Evolutionary conservation across 64 coral and sea anemone genomes (phyloP), one percentile per base, ranked within the genome.

Genomic region (Dendronephthya gigantea): DNA sequence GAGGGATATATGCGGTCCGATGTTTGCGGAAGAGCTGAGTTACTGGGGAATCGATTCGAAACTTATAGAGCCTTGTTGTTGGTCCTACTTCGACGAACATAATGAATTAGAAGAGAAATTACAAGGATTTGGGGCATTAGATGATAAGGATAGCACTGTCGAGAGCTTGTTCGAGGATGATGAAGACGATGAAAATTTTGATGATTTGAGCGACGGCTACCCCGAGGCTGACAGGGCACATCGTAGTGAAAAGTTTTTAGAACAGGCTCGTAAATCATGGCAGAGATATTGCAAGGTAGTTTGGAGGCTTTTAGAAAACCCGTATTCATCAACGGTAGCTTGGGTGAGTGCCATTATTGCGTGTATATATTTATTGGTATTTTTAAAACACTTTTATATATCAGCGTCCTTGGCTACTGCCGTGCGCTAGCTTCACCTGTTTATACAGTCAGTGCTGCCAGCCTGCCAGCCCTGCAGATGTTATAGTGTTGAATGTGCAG

Each of bases 51-150:
- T 79, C 32, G 37, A 79, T 33, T 29, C 72, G 6, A 79, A 79
- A 35, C 36, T 79, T 3, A 79, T 79, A 34, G 72, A 79, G 37
- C 72, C 72, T 0, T 79, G 72, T 19, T 79, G 72, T 19, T 79
- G 72, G 72, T 79, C 72, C 29, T 79, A 79, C 37, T 79, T 36
- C 37, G 72, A 79, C 28, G 72, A 79, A 34, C 72, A 79, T 19
- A 79, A 79, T 19, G 72, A 79, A 79, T 39, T 79, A 33, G 72
- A 79, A 34, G 72, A 79, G 22, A 79, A 79, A 34, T 34, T 79
- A 34, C 72, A 79, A 79, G 72, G 72, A 15, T 79, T 79, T 79
- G 29, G 29, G 15, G 27, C 72, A 7, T 79, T 79, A 19, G 72
- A 79, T 19, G 55, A 22, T 19, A 79, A 79, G 28, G 72, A 79